Conservation (phyloP, 2,113 vertebrate genomes). For the Sarotherodon lohbergeri region DNA sequence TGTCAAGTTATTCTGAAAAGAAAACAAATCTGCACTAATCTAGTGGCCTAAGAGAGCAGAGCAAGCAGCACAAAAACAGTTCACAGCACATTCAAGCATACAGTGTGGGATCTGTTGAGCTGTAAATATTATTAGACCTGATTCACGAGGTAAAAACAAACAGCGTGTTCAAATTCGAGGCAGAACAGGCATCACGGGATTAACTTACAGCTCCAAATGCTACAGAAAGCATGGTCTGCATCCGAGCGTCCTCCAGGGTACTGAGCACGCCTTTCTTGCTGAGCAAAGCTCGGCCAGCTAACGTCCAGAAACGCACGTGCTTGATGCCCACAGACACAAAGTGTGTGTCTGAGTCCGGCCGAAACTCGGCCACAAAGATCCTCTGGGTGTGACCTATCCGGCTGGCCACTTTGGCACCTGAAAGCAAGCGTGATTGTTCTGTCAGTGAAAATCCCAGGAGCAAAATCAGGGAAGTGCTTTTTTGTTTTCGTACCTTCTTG, state of each 20-base stretch:
- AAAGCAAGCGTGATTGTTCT: not conserved
- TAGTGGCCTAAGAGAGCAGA: conserved; percentile 76
- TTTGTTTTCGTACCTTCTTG: conserved; percentile 78
- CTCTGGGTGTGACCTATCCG: conserved; percentile 88
- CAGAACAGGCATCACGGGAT: not conserved
- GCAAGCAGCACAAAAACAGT: conserved; percentile 61
- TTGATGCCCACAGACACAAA: conserved; percentile 98
- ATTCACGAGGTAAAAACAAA: not conserved
- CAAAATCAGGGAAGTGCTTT: not conserved
- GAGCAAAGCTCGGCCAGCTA: conserved; percentile 90
- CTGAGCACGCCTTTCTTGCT: conserved; percentile 95
- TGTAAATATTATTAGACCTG: not conserved
- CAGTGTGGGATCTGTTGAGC: not conserved
- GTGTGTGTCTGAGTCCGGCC: conserved; percentile 95
- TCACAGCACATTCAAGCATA: conserved; percentile 33
- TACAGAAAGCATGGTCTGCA: conserved; percentile 97
- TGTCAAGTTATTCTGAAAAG: conserved; percentile 99
- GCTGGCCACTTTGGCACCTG: conserved; percentile 93
- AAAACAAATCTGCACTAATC: conserved; percentile 83
- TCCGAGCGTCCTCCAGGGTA: conserved; percentile 86
- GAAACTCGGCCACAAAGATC: conserved; percentile 97
- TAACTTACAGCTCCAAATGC: conserved; percentile 97
- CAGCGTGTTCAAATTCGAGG: not conserved
- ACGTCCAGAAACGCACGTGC: conserved; percentile 94
- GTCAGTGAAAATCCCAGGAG: not conserved